Conservation (phyloP, 2,888 invertebrate genomes). For the Dasysyrphus tricinctus region DNA sequence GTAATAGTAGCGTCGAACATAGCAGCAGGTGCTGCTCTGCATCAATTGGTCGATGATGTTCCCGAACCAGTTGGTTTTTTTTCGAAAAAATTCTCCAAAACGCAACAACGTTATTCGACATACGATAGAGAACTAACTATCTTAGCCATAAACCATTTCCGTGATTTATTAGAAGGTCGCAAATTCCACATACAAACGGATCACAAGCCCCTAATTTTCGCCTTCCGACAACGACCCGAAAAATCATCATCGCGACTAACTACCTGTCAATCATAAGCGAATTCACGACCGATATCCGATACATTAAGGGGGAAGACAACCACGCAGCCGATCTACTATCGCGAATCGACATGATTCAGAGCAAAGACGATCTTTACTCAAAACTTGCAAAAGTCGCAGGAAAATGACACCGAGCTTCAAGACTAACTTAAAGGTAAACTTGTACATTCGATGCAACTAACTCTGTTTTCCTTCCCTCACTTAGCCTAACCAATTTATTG, state of each 20-base stretch:
- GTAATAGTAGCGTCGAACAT: too few relatives aligned
- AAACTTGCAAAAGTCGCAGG: constrained; percentile 35
- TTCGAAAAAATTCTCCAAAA: too few relatives aligned
- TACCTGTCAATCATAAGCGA: too few relatives aligned
- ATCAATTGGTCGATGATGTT: too few relatives aligned
- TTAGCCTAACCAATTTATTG: constrained; percentile 15
- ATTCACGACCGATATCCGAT: too few relatives aligned
- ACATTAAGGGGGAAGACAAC: too few relatives aligned
- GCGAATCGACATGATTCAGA: not conserved
- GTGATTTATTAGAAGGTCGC: constrained; percentile 27
- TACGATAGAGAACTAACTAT: constrained; percentile 4
- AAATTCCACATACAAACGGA: constrained; percentile 42
- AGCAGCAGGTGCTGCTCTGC: too few relatives aligned
- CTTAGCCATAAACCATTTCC: constrained; percentile 29
- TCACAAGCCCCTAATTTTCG: constrained; percentile 28
- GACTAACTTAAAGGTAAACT: constrained; percentile 6
- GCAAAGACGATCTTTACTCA: constrained; percentile 11
- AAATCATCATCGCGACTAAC: too few relatives aligned
- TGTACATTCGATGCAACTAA: not conserved
- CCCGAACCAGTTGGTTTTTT: too few relatives aligned
- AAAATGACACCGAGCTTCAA: constrained; percentile 27
- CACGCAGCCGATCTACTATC: too few relatives aligned
- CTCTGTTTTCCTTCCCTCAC: not conserved
- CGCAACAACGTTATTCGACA: too few relatives aligned
- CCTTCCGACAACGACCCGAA: too few relatives aligned